Evolutionary conservation across 2,888 invertebrate genomes (phyloP), one percentile per base, ranked within the genome.

Genomic region (Beris morrisii): DNA sequence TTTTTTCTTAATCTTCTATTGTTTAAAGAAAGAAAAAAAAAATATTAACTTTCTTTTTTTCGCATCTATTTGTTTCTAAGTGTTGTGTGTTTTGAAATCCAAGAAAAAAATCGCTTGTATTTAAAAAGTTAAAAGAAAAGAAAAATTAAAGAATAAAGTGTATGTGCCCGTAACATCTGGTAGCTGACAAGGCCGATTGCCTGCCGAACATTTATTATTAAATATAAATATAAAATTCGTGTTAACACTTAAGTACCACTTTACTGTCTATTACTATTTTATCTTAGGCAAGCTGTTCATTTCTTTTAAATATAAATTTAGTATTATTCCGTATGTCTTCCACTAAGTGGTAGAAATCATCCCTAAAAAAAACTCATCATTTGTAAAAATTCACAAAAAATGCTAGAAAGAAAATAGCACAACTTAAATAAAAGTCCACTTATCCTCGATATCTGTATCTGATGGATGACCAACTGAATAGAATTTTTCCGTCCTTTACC

Each of bases 361-460:
- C 22, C 22, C 22, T 22, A 2, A 22, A 22, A 22, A 22, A 22
- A 22, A 2, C 22, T 22, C 22, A 22, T 22, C 22, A 2, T 3
- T 3, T 22, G 22, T 22, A 22, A 22, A 22, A 22, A 22, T 22
- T 22, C 3, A 3, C 3, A 22, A 22, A 22, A 22, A 22, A 22
- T 22, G 22, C 22, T 13, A 12, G 12, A 13, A 4, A 48, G 48
- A 48, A 15, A n/a, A 48, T 12, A 9, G 5, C 38, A 38, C 5
- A 38, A 22, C 2, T 13, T n/a, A 56, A 52, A 61, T 30, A 22
- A 31, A 61, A 52, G 30, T 54, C 64, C 64, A 64, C 64, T 64
- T 64, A 53, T 64, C 64, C 45, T 52, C 22, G 44, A 64, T 64
- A 53, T 64, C 64, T 64, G 64, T 44, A 53, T 45, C 54, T 64